A percentile compares a stretch with the other conserved stretches of the same genome.
These are phyloP conservation scores for Lottia gigantea DNA, from an alignment of 2,888 invertebrate species.

Conservation along the genomic window DNA sequence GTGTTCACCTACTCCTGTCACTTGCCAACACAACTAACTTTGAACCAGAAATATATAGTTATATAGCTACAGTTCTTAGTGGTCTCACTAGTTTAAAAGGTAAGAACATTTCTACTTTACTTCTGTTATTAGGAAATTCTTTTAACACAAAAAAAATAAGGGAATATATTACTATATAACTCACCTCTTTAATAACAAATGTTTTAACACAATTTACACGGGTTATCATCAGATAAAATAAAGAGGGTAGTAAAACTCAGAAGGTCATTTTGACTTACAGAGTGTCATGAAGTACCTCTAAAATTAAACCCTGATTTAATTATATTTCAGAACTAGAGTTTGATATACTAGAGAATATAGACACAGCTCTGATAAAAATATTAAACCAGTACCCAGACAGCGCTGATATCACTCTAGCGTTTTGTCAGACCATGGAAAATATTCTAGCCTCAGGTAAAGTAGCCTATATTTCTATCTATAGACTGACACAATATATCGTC, in stretches of 20 bases:
- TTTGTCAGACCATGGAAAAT: slow-evolving; percentile 31
- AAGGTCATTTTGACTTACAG: too few relatives aligned
- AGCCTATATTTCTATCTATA: not conserved
- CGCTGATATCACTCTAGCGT: slow-evolving; percentile 24
- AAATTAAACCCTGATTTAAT: too few relatives aligned
- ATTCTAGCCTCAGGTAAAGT: slow-evolving; percentile 27
- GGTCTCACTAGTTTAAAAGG: slow-evolving; percentile 28
- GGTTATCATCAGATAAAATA: too few relatives aligned
- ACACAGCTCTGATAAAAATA: slow-evolving; percentile 27
- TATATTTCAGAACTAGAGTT: slow-evolving; percentile 18
- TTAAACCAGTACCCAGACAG: slow-evolving; percentile 14
- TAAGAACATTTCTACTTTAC: not conserved
- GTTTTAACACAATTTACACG: too few relatives aligned
- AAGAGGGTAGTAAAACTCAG: not conserved
- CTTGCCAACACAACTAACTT: slow-evolving; percentile 14
- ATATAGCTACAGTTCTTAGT: slow-evolving; percentile 30
- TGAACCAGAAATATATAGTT: slow-evolving; percentile 27
- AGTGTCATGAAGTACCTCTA: too few relatives aligned
- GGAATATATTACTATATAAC: too few relatives aligned
- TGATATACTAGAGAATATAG: slow-evolving; percentile 19
- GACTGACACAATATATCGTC: too few relatives aligned
- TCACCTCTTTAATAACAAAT: too few relatives aligned
- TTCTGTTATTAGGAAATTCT: too few relatives aligned
- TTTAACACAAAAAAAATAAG: too few relatives aligned
- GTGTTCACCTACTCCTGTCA: slow-evolving; percentile 25